phyloP scores from a whole-genome alignment of 2,797 vertebrate genomes.

The Galaxias olidus region DNA sequence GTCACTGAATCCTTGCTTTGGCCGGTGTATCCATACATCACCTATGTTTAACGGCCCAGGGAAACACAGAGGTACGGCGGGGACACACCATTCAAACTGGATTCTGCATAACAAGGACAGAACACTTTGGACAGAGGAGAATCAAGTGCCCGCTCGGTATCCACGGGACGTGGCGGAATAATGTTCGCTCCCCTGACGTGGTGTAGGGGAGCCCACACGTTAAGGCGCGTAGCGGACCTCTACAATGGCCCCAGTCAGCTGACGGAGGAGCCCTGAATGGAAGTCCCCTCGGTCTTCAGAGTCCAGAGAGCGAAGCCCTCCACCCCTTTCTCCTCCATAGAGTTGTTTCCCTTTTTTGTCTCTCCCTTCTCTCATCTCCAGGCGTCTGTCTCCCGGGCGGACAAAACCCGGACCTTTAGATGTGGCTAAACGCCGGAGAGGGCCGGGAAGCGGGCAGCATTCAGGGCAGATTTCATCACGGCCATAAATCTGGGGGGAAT shows the following conservation, averaged over 20 bases:
- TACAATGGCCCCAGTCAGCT: constrained; percentile 48
- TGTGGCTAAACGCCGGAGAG: constrained; percentile 84
- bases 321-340: constrained; percentile 69
- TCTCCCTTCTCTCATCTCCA: constrained; percentile 57
- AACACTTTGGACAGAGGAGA: constrained; percentile 23
- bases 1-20: constrained; percentile 28
- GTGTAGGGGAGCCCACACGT: neutral
- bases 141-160: constrained; percentile 42
- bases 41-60: constrained; percentile 38
- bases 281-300: constrained; percentile 73
- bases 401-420: constrained; percentile 82
- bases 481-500: constrained; percentile 95
- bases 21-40: constrained; percentile 43
- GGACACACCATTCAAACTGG: constrained; percentile 17
- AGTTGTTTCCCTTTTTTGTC: constrained; percentile 81
- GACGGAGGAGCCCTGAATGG: constrained; percentile 60
- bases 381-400: constrained; percentile 72
- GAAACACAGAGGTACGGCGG: constrained; percentile 36
- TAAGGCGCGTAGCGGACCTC: neutral
- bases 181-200: constrained; percentile 41
- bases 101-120: constrained; percentile 26
- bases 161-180: constrained; percentile 43
- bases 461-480: constrained; percentile 87
- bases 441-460: constrained; percentile 79
- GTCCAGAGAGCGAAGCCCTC: constrained; percentile 52